phyloP scores from a whole-genome alignment of 2,797 vertebrate genomes.

The Enteromius argenteus region DNA sequence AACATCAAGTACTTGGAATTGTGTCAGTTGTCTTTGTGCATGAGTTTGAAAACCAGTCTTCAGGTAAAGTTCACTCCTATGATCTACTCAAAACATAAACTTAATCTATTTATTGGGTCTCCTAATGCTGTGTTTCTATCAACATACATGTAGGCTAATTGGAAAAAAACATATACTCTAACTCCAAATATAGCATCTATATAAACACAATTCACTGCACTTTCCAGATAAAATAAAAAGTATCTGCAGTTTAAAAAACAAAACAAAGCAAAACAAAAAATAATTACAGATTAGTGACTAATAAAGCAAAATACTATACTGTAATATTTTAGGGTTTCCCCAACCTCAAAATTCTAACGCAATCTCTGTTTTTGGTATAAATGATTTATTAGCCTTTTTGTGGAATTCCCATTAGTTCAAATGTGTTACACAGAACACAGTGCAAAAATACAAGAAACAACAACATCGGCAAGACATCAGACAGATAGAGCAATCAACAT shows the following conservation, averaged over 20 bases:
- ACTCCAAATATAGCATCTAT: not conserved
- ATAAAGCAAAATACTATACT: not conserved
- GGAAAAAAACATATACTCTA: not conserved
- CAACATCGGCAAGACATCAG: slow-evolving; percentile 57
- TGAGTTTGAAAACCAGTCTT: not conserved
- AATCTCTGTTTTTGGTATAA: too few species aligned
- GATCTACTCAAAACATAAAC: not conserved
- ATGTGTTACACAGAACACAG: slow-evolving; percentile 82
- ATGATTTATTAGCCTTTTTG: slow-evolving; percentile 76
- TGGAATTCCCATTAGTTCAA: slow-evolving; percentile 78
- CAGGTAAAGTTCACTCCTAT: slow-evolving; percentile 1
- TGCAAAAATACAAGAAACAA: slow-evolving; percentile 83
- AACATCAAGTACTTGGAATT: not conserved
- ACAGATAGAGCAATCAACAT: slow-evolving; percentile 65
- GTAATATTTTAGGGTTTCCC: too few species aligned
- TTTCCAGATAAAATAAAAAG: not conserved
- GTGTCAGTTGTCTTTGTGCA: slow-evolving; percentile 17
- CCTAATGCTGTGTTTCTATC: not conserved
- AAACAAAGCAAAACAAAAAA: too few species aligned
- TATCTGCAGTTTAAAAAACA: not conserved
- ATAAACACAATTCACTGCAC: not conserved
- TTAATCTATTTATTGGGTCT: not conserved
- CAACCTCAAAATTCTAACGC: too few species aligned
- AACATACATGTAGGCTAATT: not conserved
- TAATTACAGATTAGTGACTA: not conserved